Evolutionary conservation across 2,888 invertebrate genomes (phyloP).

Genomic region (Orthosia incerta): DNA sequence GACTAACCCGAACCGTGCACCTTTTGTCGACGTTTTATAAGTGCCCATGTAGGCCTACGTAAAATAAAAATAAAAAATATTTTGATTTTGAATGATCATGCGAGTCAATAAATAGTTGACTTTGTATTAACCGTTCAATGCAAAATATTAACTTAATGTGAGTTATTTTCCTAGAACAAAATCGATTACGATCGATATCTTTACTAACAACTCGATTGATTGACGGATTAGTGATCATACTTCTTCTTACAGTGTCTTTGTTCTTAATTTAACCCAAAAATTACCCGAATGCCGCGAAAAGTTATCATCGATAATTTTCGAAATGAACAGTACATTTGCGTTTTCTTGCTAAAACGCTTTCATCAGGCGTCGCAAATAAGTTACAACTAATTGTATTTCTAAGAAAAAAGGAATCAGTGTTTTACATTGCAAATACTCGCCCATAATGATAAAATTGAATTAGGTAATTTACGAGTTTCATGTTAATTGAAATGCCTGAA

Average conservation of each 20-base stretch:
- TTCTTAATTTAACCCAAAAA: background rate
- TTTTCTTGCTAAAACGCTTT: slow-evolving; percentile 26
- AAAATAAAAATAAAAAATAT: too few species aligned
- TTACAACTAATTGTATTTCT: background rate
- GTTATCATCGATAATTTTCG: background rate
- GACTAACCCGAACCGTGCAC: too few species aligned
- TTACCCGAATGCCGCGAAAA: background rate
- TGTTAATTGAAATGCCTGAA: background rate
- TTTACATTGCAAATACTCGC: background rate
- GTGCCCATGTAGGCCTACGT: too few species aligned
- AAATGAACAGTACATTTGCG: background rate
- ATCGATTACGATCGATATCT: background rate
- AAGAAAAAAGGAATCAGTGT: background rate
- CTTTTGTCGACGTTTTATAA: too few species aligned
- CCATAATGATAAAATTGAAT: background rate
- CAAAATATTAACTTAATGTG: too few species aligned
- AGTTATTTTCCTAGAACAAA: background rate
- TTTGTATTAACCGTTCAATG: too few species aligned
- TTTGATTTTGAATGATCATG: too few species aligned
- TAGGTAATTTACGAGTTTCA: background rate
- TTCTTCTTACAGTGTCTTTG: background rate
- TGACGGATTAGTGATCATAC: background rate
- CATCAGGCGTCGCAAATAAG: slow-evolving; percentile 14
- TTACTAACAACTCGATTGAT: background rate
- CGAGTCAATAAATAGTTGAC: too few species aligned